Evolutionary conservation across 2,797 vertebrate genomes (phyloP).

Genomic region (Crossoptilon crossoptilon): DNA sequence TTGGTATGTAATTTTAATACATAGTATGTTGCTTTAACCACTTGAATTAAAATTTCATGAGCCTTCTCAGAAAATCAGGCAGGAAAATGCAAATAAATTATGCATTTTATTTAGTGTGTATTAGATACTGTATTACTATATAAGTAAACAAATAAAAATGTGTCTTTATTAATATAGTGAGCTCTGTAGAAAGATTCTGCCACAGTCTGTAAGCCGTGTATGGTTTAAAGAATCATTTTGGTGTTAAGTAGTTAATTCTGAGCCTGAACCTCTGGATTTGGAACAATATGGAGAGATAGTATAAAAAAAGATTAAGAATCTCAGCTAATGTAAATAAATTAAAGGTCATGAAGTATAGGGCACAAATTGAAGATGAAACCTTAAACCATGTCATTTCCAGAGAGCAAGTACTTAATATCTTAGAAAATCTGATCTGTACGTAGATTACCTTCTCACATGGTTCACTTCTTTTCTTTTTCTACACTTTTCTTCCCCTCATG

Average conservation of each 20-base stretch:
- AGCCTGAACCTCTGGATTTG: background rate
- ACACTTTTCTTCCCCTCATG: background rate
- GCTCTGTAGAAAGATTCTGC: background rate
- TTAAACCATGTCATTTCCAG: slow-evolving; percentile 7
- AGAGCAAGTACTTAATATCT: slow-evolving; percentile 23
- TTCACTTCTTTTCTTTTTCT: background rate
- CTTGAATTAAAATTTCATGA: slow-evolving; percentile 58
- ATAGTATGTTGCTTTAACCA: slow-evolving; percentile 15
- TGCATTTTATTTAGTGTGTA: slow-evolving; percentile 52
- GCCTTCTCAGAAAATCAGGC: slow-evolving; percentile 54
- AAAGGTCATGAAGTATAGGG: background rate
- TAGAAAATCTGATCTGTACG: background rate
- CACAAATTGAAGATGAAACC: background rate
- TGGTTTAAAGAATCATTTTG: background rate
- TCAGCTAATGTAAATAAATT: background rate
- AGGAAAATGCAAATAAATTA: slow-evolving; percentile 59
- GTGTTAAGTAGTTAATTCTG: background rate
- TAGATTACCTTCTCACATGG: background rate
- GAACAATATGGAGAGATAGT: background rate
- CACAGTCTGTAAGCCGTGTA: background rate
- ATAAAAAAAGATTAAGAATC: background rate
- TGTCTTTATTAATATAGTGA: slow-evolving; percentile 42
- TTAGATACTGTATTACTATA: slow-evolving; percentile 42
- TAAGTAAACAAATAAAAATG: slow-evolving; percentile 51
- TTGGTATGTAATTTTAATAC: slow-evolving; percentile 14